These are phyloP conservation scores for Coronaproctus castanopsis DNA, from an alignment of 2,888 invertebrate species.

Conservation along the genomic window DNA sequence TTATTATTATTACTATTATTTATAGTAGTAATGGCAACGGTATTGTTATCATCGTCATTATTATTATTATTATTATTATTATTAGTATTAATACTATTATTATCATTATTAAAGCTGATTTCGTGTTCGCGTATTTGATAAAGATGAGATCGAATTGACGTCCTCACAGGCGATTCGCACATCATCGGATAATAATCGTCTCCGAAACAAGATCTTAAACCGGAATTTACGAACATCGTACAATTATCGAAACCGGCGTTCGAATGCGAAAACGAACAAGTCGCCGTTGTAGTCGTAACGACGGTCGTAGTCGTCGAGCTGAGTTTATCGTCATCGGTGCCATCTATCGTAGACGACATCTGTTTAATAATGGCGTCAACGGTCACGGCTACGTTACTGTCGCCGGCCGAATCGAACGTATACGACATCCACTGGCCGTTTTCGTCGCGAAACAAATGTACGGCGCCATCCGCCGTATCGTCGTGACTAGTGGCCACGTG, in stretches of 20 bases:
- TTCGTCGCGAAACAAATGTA: conserved; percentile 52
- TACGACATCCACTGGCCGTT: conserved; percentile 71
- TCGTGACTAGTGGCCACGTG: conserved; percentile 51
- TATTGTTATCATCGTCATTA: too few relatives aligned
- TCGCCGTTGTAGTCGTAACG: neutral
- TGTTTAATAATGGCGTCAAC: neutral
- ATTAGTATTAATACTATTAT: too few relatives aligned
- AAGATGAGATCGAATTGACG: too few relatives aligned
- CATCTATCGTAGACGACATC: conserved; percentile 1
- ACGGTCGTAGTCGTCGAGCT: neutral
- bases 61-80: too few relatives aligned
- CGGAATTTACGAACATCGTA: conserved; percentile 10
- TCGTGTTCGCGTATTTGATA: too few relatives aligned
- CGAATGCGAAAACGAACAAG: neutral
- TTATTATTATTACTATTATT: too few relatives aligned
- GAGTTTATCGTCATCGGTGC: conserved; percentile 4
- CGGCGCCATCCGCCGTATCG: conserved; percentile 56
- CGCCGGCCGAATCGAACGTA: conserved; percentile 35
- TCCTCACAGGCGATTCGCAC: too few relatives aligned
- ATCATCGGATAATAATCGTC: too few relatives aligned
- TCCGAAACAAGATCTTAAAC: neutral
- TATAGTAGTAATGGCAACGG: too few relatives aligned
- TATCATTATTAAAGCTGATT: too few relatives aligned
- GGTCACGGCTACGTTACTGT: conserved; percentile 4
- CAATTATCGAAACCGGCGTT: conserved; percentile 7